phyloP scores from a whole-genome alignment of 2,888 invertebrate genomes.

The Chrysolina americana region DNA sequence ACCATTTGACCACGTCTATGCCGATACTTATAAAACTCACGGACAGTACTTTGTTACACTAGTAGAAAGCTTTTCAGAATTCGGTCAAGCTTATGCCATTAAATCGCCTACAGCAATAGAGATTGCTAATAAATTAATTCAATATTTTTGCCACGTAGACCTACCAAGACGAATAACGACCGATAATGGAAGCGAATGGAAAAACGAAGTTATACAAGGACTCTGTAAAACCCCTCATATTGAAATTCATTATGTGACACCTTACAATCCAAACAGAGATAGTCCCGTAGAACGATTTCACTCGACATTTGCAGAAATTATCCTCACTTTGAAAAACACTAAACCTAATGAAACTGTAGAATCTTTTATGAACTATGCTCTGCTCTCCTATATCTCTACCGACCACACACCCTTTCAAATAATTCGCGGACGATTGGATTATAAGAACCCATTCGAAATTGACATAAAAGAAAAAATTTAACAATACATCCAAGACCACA shows the following conservation, averaged over 20 bases:
- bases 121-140: constrained; percentile 18
- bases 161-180: constrained; percentile 22
- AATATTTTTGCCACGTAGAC: constrained; percentile 18
- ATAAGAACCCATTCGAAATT: constrained; percentile 24
- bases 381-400: constrained; percentile 27
- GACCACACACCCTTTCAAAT: constrained; percentile 29
- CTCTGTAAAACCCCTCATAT: constrained; percentile 9
- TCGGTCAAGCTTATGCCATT: constrained; percentile 12
- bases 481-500: background rate
- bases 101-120: constrained; percentile 14
- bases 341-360: constrained; percentile 16
- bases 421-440: constrained; percentile 21
- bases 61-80: background rate
- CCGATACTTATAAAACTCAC: constrained; percentile 11
- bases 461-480: background rate
- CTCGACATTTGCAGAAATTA: background rate
- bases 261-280: constrained; percentile 13
- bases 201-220: constrained; percentile 22
- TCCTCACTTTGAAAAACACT: background rate
- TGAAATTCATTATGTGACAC: constrained; percentile 21
- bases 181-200: constrained; percentile 25
- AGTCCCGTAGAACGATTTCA: constrained; percentile 25
- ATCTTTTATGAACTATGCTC: constrained; percentile 19
- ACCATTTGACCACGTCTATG: constrained; percentile 29
- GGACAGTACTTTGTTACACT: constrained; percentile 21